A percentile compares a stretch with the other conserved stretches of the same genome.
phyloP scores from a whole-genome alignment of 2,888 invertebrate genomes.

The Pycnomerus fuliginosus region DNA sequence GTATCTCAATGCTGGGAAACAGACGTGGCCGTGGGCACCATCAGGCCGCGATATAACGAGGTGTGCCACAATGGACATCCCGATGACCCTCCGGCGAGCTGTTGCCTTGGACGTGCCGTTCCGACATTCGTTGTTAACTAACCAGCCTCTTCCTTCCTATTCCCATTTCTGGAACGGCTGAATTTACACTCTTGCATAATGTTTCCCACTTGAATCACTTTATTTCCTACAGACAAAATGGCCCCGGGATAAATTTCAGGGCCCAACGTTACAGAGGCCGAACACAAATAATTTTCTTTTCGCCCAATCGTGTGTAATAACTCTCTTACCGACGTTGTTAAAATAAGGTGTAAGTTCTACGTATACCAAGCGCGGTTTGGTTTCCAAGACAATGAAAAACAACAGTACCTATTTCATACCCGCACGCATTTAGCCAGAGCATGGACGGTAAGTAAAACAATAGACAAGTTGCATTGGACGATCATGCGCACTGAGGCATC shows the following conservation, averaged over 20 bases:
- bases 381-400: too few relatives aligned
- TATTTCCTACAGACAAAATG: conserved; percentile 15
- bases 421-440: too few relatives aligned
- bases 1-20: conserved; percentile 14
- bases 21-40: conserved; percentile 2
- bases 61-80: conserved; percentile 31
- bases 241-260: conserved; percentile 11
- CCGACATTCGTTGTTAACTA: conserved; percentile 24
- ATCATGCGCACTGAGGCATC: too few relatives aligned
- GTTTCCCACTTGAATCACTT: conserved; percentile 25
- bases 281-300: too few relatives aligned
- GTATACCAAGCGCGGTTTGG: too few relatives aligned
- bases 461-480: too few relatives aligned
- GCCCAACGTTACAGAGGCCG: too few relatives aligned
- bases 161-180: conserved; percentile 17
- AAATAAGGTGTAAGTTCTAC: too few relatives aligned
- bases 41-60: conserved; percentile 26
- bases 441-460: too few relatives aligned
- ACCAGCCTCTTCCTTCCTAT: conserved; percentile 25
- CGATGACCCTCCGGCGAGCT: conserved; percentile 33
- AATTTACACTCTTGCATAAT: conserved; percentile 25
- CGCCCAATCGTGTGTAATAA: too few relatives aligned
- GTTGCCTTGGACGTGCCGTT: conserved; percentile 30
- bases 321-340: too few relatives aligned
- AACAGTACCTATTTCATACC: too few relatives aligned